Conservation (phyloP, 2,113 vertebrate species). For the Grammomys surdaster region DNA sequence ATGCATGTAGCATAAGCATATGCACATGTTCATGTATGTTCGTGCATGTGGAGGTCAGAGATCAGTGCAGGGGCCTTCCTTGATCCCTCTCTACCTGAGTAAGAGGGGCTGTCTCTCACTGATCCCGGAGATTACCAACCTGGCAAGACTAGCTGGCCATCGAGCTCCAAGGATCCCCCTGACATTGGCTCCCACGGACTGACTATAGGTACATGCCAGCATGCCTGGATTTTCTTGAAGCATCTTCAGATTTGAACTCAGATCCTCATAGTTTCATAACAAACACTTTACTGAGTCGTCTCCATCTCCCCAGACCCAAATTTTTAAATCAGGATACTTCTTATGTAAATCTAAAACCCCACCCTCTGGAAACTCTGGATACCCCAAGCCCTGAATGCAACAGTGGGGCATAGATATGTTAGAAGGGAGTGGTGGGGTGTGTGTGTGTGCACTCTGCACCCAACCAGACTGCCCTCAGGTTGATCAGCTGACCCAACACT, state of each 20-base stretch:
- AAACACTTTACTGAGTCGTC: not conserved
- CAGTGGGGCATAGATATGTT: not conserved
- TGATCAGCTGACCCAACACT: not conserved
- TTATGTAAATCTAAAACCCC: conserved; percentile 22
- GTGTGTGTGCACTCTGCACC: not conserved
- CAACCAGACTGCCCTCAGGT: not conserved
- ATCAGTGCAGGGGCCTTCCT: not conserved
- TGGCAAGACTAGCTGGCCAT: not conserved
- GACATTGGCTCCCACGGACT: not conserved
- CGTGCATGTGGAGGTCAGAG: not conserved
- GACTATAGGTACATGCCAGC: not conserved
- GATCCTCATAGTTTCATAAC: not conserved
- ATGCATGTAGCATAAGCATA: not conserved
- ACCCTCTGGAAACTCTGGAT: conserved; percentile 8
- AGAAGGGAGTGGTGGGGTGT: not conserved
- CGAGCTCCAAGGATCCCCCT: not conserved
- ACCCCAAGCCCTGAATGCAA: not conserved
- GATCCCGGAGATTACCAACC: not conserved
- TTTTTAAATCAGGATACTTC: conserved; percentile 38
- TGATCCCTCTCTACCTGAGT: not conserved
- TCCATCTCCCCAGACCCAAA: not conserved
- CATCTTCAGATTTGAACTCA: not conserved
- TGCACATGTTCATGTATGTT: not conserved
- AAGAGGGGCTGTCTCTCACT: not conserved
- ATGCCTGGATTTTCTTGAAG: not conserved